Percentiles rank a stretch among this genome's conserved stretches.
These are phyloP conservation scores for Drosophila nigromelanica DNA, from an alignment of 1,140 invertebrate species.

Conservation along the genomic window DNA sequence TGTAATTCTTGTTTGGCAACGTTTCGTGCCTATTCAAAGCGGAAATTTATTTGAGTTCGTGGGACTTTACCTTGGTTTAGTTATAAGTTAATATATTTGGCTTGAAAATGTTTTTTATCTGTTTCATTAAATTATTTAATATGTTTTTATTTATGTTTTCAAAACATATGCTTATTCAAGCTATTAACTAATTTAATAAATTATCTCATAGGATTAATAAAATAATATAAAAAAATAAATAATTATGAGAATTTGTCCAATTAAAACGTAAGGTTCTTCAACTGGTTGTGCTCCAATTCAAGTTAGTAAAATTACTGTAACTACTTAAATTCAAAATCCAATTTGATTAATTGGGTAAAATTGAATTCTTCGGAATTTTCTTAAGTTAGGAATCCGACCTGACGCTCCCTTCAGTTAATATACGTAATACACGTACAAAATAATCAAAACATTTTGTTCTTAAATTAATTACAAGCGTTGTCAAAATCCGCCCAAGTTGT, in stretches of 20 bases:
- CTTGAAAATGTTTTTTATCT: constrained; percentile 79
- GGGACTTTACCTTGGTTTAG: constrained; percentile 65
- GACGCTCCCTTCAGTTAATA: not conserved
- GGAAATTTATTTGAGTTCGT: constrained; percentile 50
- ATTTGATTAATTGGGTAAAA: constrained; percentile 86
- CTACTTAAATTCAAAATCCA: constrained; percentile 86
- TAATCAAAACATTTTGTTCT: too few relatives aligned
- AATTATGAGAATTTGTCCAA: constrained; percentile 86
- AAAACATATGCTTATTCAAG: constrained; percentile 87
- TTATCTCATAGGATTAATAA: constrained; percentile 85
- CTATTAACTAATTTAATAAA: constrained; percentile 85
- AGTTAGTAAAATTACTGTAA: constrained; percentile 86
- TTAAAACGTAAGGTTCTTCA: constrained; percentile 86
- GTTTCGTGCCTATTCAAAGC: not conserved
- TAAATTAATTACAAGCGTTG: too few relatives aligned
- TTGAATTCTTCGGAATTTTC: constrained; percentile 85
- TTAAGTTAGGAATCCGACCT: constrained; percentile 83
- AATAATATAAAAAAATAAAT: constrained; percentile 86
- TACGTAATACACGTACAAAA: not conserved
- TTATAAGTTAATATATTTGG: constrained; percentile 84
- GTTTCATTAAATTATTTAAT: constrained; percentile 69
- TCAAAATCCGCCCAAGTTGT: too few relatives aligned
- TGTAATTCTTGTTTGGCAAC: constrained; percentile 1
- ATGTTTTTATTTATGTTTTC: too few relatives aligned
- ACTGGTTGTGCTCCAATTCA: constrained; percentile 88